Evolutionary conservation across 2,113 vertebrate genomes (phyloP).

Genomic region (Paradoxurus hermaphroditus): DNA sequence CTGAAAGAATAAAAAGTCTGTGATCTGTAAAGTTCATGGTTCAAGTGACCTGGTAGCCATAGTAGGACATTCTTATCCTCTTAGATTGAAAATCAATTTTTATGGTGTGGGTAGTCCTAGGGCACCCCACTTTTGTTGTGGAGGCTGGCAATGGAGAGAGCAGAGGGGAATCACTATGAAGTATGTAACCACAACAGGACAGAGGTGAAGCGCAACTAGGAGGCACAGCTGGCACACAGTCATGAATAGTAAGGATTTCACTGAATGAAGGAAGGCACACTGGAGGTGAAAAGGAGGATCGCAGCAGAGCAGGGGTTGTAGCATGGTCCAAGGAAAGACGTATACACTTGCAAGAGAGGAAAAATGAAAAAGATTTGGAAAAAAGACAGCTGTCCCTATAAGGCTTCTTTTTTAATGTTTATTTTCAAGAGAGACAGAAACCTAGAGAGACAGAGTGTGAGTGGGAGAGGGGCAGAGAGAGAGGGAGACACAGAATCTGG

Average conservation of each 20-base stretch:
- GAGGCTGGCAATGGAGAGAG: neutral
- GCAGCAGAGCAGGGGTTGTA: too few relatives aligned
- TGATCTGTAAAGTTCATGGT: neutral
- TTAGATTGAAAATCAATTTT: neutral
- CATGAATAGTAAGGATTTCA: neutral
- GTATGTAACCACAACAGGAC: rapidly evolving
- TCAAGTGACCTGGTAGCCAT: neutral
- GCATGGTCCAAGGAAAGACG: neutral
- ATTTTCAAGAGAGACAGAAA: too few relatives aligned
- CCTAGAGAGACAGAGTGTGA: too few relatives aligned
- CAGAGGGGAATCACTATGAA: neutral
- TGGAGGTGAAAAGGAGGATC: too few relatives aligned
- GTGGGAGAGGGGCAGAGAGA: too few relatives aligned
- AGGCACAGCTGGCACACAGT: too few relatives aligned
- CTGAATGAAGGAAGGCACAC: neutral
- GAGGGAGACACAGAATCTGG: too few relatives aligned
- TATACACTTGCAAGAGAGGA: neutral
- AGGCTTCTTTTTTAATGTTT: neutral
- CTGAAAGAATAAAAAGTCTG: neutral
- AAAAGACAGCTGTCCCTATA: neutral
- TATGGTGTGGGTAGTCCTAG: neutral
- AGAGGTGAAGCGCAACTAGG: neutral
- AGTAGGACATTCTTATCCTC: neutral
- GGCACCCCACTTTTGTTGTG: neutral
- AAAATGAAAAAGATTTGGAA: neutral